Evolutionary conservation across 2,113 vertebrate genomes (phyloP), one percentile per base, ranked within the genome.

Genomic region (Poecilia latipinna): DNA sequence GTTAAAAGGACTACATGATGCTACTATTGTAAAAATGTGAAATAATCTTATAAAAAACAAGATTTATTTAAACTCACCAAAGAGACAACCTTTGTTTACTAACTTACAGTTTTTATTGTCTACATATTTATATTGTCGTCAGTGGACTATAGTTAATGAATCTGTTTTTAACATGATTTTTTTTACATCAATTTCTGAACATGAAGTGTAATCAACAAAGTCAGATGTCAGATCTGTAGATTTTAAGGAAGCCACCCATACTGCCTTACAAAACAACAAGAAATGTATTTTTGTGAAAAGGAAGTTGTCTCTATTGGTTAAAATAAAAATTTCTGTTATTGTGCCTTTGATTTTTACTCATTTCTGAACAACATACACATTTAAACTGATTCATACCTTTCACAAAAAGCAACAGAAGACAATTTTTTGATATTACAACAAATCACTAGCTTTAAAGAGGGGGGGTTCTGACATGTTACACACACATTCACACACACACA

Each of bases 181-280:
- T 72, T 83, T 80, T 88, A 77, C 44, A 78, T 51, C 35, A 24
- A 80, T 72, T 62, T 24, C n/a, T 77, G 28, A 77, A 73, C 42
- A 75, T 82, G 4, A 80, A 62, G 75, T 86, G 82, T 86, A 78
- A 51, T 33, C 31, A 32, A n/a, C 32, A 32, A 51, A 39, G 57
- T 82, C 74, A 75, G 65, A 76, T 79, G 65, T 90, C 70, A 78
- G 2, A 75, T 42, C 35, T 54, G 33, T 22, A 71, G 26, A 61
- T 78, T 71, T 70, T 64, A 66, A 74, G 44, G 29, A 77, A 68
- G 11, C 80, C 75, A 90, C 82, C 87, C 74, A 84, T 82, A 77
- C 85, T 93, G 92, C 93, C 93, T 94, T 94, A 93, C 28, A 78
- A 84, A 83, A 48, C 29, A 65, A 77, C 78, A 71, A 33, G 39